Percentiles rank a stretch among this genome's conserved stretches.
phyloP scores from a whole-genome alignment of 2,888 invertebrate species.

The Hypomecis punctinalis region DNA sequence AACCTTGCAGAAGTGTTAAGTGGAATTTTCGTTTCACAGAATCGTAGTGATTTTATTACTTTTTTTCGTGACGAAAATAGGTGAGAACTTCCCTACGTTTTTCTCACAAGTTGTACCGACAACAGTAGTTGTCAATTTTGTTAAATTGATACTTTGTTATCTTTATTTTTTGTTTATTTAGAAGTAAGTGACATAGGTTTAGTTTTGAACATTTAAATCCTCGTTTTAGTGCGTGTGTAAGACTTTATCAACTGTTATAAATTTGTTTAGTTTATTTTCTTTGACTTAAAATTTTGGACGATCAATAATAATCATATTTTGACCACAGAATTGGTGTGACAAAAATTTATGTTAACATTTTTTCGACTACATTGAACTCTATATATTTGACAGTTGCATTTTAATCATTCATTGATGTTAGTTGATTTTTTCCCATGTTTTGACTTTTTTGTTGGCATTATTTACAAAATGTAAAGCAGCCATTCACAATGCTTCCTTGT shows the following conservation, averaged over 20 bases:
- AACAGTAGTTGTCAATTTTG: constrained; percentile 21
- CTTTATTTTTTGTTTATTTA: constrained; percentile 9
- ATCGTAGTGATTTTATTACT: constrained; percentile 40
- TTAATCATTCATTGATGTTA: not conserved
- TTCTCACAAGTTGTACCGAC: constrained; percentile 8
- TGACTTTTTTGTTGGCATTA: constrained; percentile 47
- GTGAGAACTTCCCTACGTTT: constrained; percentile 26
- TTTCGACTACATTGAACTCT: too few relatives aligned
- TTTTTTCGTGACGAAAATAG: constrained; percentile 43
- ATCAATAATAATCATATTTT: too few relatives aligned
- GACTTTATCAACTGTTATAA: constrained; percentile 5
- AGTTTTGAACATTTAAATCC: not conserved
- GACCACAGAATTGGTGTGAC: too few relatives aligned
- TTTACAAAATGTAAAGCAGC: constrained; percentile 72
- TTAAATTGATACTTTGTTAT: constrained; percentile 22
- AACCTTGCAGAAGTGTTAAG: not conserved
- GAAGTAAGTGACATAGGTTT: constrained; percentile 12
- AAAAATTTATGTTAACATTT: too few relatives aligned
- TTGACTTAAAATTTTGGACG: constrained; percentile 33
- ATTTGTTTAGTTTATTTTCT: constrained; percentile 11
- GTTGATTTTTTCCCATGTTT: constrained; percentile 18
- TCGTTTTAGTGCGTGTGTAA: not conserved
- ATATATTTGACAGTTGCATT: too few relatives aligned
- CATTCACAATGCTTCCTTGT: constrained; percentile 73
- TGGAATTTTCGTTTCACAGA: constrained; percentile 1